Base-by-base conservation (phyloP, 2,888 invertebrate genomes). In the Thera britannica region DNA sequence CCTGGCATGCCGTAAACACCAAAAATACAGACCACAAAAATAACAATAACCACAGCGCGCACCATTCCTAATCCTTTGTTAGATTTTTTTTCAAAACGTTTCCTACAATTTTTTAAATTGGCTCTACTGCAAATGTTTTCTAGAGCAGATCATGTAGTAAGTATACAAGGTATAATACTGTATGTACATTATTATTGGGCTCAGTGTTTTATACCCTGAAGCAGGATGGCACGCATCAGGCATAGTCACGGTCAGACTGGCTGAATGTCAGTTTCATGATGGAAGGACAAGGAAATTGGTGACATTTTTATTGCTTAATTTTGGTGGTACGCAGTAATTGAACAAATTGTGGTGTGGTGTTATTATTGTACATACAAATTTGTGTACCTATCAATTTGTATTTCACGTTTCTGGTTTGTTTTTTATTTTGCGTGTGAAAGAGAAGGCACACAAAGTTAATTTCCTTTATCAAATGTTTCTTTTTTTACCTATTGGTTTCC, bases 191-290 rank as follows among this genome's bases (percentile, higher is more conserved):
- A 49, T 12, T 58, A 54, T 48, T 52, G 49, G 36, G 23, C 34
- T 49, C 38, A 62, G 46, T 57, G 52, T 62, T 69, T 59, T 69
- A 69, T 62, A 55, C 36, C 9, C 46, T 49, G 5, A 2, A 41
- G 62, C 70, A 72, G 76, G 73, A 72, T 68, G 67, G 65, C 67
- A 73, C 73, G 70, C 65, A 79, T 79, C 76, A 75, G 76, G 81
- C 80, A 75, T 71, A 68, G 77, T 78, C 79, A 81, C 77, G 82
- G 80, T 79, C 72, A 70, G 49, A 2, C n/a, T 49, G n/a, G 66
- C 77, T 72, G 71, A 76, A 74, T 77, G 77, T 79, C 80, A 80
- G 70, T 78, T 62, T 75, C 74, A 55, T 54, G 83, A 83, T 72
- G 72, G 75, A 66, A 72, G 72, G 70, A 84, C 79, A 83, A 85